A percentile compares a stretch with the other conserved stretches of the same genome.
Evolutionary conservation across 2,113 vertebrate genomes (phyloP).

Genomic region (Asarcornis scutulata): DNA sequence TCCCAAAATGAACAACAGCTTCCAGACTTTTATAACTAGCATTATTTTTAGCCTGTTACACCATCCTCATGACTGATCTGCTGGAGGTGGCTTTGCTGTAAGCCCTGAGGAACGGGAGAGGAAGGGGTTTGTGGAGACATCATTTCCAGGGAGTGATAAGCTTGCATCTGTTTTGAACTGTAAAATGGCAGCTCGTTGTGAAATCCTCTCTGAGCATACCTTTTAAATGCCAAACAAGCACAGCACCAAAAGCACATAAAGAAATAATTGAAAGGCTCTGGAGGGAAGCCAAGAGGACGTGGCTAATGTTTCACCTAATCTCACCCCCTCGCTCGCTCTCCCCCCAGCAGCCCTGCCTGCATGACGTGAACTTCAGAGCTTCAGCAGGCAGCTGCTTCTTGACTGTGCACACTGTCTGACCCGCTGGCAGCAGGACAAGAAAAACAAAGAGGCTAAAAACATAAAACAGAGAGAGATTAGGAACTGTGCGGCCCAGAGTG

Average conservation of each 20-base stretch:
- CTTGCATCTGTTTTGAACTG: conserved; percentile 69
- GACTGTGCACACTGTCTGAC: conserved; percentile 59
- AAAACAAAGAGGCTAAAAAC: neutral
- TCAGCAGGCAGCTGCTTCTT: conserved; percentile 41
- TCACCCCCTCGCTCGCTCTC: conserved; percentile 34
- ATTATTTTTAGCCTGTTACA: conserved; percentile 77
- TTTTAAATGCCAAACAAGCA: conserved; percentile 70
- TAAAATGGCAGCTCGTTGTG: conserved; percentile 73
- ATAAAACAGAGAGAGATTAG: neutral
- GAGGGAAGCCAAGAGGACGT: conserved; percentile 64
- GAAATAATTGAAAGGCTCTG: conserved; percentile 79
- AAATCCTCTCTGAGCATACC: conserved; percentile 70
- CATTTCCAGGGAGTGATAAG: conserved; percentile 66
- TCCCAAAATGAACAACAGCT: conserved; percentile 50
- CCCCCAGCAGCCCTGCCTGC: conserved; percentile 12
- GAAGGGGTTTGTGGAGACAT: conserved; percentile 42
- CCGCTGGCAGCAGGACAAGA: conserved; percentile 27
- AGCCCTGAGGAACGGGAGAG: conserved; percentile 37
- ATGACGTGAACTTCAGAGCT: conserved; percentile 1
- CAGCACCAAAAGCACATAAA: conserved; percentile 72
- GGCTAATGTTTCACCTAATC: conserved; percentile 81
- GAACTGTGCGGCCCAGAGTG: fast-evolving
- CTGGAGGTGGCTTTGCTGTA: conserved; percentile 46
- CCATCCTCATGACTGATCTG: conserved; percentile 65
- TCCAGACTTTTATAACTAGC: conserved; percentile 53